Evolutionary conservation across 2,113 vertebrate species (phyloP), one percentile per base, ranked within the genome.

Genomic region (Xiphophorus maculatus): DNA sequence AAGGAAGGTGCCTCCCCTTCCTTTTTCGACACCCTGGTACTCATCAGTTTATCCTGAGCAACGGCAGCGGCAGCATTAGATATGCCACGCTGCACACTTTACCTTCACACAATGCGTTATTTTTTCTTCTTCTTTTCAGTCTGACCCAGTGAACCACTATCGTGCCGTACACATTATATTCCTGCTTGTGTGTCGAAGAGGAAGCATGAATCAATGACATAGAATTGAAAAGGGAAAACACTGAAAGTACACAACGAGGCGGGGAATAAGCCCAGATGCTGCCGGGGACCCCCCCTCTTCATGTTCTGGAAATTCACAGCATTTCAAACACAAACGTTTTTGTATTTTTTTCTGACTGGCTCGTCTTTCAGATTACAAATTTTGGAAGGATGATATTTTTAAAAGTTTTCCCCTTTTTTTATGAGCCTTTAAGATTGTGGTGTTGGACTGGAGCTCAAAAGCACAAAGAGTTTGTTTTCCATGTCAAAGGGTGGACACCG

Each of bases 271-370:
- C 40, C 66, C 62, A 82, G 1, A 58, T 60, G 42, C 9, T n/a
- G 19, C 14, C 65, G 84, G 92, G 92, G 88, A 66, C 54, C 64
- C 60, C 86, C 86, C 58, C 22, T 48, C 44, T 28, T 71, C 42
- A 30, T 42, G 12, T 70, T 76, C 65, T 89, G 91, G 92, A 93
- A 92, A 92, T 92, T 90, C 80, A 84, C 83, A 76, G 60, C 30
- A 33, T 74, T 71, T 84, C 32, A 71, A 71, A 3, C 17, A 0
- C 22, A 64, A 14, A 42, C 42, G 33, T 54, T 69, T 61, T 60
- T 58, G 63, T 54, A 63, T 63, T 60, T 58, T 54, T 51, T 48
- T 66, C 51, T 61, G 69, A 69, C 73, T 80, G 19, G 65, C 66
- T 80, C 42, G 51, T 54, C 14, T 71, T 5, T 44, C 7, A 73